phyloP scores from a whole-genome alignment of 2,113 vertebrate genomes.

The Lathamus discolor region DNA sequence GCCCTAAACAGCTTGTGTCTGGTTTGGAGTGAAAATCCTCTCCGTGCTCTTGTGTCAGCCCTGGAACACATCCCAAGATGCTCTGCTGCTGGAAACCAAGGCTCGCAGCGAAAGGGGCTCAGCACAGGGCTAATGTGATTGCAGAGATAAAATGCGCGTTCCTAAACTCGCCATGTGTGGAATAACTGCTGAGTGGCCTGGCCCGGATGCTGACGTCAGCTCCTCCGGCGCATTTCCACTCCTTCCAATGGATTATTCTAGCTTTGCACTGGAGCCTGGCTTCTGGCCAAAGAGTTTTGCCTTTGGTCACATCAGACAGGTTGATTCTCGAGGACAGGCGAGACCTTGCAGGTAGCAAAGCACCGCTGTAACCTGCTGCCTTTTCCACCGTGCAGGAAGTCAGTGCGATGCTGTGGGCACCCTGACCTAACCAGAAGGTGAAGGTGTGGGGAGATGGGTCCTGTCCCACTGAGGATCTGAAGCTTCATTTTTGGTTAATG shows the following conservation, averaged over 20 bases:
- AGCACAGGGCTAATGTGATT: neutral
- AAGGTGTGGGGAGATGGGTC: neutral
- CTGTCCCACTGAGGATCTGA: neutral
- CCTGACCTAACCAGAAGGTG: neutral
- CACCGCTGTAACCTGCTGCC: neutral
- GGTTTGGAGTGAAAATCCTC: neutral
- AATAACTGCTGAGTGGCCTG: neutral
- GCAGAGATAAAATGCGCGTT: neutral
- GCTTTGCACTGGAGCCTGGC: neutral
- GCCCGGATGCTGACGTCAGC: neutral
- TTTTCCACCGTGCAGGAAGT: accelerated
- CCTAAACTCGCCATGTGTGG: accelerated
- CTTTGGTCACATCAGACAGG: neutral
- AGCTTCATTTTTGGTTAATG: accelerated
- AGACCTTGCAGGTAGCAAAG: neutral
- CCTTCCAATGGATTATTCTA: neutral
- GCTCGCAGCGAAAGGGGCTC: neutral
- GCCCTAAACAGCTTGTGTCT: neutral
- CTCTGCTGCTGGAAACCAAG: neutral
- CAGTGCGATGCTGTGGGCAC: accelerated
- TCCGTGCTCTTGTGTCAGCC: neutral
- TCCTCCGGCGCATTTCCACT: neutral
- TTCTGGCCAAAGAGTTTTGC: neutral
- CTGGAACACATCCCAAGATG: neutral
- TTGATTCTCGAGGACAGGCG: neutral